Evolutionary conservation across 1,140 invertebrate species (phyloP), one percentile per base, ranked within the genome.

Genomic region (Papilio xuthus): DNA sequence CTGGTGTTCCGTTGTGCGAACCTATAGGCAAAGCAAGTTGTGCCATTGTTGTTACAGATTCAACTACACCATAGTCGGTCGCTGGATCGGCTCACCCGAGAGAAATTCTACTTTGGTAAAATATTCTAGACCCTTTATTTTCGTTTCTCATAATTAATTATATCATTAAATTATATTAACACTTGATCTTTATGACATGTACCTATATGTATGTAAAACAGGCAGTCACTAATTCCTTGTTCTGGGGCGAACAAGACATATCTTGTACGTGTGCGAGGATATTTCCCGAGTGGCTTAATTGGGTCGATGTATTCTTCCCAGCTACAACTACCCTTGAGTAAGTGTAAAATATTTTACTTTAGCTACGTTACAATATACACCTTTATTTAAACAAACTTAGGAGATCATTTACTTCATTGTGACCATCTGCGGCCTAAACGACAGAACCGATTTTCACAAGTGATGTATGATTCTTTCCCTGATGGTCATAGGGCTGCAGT

Each of bases 211-310:
- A 26, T 37, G 15, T 10, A 80, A 67, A 56, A 18, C 81, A 93
- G 92, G 88, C 90, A 0, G 90, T 93, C 1, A 89, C 89, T 13
- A 93, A 92, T 72, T 81, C 89, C 0, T 63, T 93, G 60, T 87
- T 83, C 70, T 93, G 92, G 92, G 79, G 84, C 13, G 85, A 92
- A 71, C 90, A 92, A 75, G 92, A 93, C 71, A 86, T 93, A 69
- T 89, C 89, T 0, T 89, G 87, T 70, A 93, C 92, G 1, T 88
- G 86, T n/a, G 84, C 87, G 1, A 82, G 92, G 42, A 89, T 93
- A 32, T 91, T 89, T 60, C 84, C 90, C 1, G 74, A 85, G 18
- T 90, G 92, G 90, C 78, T 92, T 9, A 83, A 91, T n/a, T 92
- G 92, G 90, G 87, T 93, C 8, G 92, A 93, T 47, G 82, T 91